These are phyloP conservation scores for Tridacna gigas DNA, from an alignment of 2,888 invertebrate species.

Conservation along the genomic window DNA sequence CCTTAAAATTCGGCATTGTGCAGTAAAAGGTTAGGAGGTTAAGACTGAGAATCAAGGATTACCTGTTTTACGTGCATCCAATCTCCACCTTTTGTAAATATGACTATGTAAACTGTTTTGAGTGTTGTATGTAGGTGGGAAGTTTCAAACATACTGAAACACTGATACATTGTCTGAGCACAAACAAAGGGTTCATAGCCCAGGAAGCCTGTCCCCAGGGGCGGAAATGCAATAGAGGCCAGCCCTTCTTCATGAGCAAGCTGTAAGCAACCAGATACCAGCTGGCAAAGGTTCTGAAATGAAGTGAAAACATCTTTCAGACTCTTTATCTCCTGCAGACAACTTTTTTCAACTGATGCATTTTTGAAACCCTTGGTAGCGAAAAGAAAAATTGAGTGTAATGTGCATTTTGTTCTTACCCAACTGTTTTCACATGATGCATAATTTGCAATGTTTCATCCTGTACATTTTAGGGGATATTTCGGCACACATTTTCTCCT, in stretches of 20 bases:
- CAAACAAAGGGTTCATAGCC: constrained; percentile 37
- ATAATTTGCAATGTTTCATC: no score
- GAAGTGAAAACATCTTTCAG: neutral
- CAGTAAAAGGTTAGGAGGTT: neutral
- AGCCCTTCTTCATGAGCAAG: constrained; percentile 47
- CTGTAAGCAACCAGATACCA: constrained; percentile 39
- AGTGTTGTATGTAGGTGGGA: constrained; percentile 28
- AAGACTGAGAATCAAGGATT: neutral
- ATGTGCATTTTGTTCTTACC: no score
- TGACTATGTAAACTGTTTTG: constrained; percentile 35
- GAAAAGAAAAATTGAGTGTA: no score
- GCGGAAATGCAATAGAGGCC: constrained; percentile 56
- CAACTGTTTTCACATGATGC: no score
- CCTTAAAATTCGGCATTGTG: neutral
- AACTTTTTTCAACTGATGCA: neutral
- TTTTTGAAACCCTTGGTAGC: no score
- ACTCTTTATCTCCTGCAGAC: neutral
- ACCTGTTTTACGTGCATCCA: constrained; percentile 53
- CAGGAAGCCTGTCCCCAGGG: constrained; percentile 55
- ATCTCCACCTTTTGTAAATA: constrained; percentile 46
- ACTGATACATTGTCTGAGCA: constrained; percentile 39
- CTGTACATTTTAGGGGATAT: no score
- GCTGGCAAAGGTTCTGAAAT: constrained; percentile 42
- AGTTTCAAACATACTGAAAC: constrained; percentile 44
- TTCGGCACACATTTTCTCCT: no score